These are phyloP conservation scores for Argentina silus DNA, from an alignment of 2,797 vertebrate species.

Conservation along the genomic window DNA sequence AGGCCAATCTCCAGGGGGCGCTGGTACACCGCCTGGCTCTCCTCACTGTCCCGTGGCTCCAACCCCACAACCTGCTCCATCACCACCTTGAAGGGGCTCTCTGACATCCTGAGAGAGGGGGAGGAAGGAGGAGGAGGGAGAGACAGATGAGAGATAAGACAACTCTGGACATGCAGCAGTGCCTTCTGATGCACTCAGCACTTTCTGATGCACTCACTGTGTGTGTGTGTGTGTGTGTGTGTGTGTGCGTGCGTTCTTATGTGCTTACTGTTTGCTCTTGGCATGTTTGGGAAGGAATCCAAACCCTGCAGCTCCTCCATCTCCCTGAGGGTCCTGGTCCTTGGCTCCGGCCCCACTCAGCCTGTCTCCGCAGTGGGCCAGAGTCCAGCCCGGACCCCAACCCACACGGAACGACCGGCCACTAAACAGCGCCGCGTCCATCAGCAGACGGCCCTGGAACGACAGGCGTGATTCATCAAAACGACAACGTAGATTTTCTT, in stretches of 20 bases:
- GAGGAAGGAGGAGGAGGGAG: not conserved
- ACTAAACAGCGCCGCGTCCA: slow-evolving; percentile 89
- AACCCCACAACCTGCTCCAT: slow-evolving; percentile 85
- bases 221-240: not conserved
- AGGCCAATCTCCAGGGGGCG: slow-evolving; percentile 89
- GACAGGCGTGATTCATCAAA: not conserved
- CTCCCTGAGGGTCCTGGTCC: slow-evolving; percentile 46
- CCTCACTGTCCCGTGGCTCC: slow-evolving; percentile 62
- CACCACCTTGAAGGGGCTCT: slow-evolving; percentile 88
- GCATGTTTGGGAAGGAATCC: slow-evolving; percentile 83
- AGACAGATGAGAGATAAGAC: not conserved
- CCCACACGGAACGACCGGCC: slow-evolving; percentile 91
- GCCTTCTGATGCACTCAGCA: not conserved
- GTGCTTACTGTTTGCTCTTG: slow-evolving; percentile 84
- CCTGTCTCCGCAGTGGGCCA: slow-evolving; percentile 82
- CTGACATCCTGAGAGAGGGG: slow-evolving; percentile 75
- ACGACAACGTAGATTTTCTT: slow-evolving; percentile 22
- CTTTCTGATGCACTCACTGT: not conserved
- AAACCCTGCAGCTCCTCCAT: slow-evolving; percentile 71
- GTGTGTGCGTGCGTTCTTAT: not conserved
- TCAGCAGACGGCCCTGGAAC: slow-evolving; percentile 80
- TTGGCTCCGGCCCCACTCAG: slow-evolving; percentile 43
- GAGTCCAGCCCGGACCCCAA: slow-evolving; percentile 91
- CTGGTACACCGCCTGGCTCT: slow-evolving; percentile 76
- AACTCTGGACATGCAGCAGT: not conserved